These are phyloP conservation scores for Leptonema lineaticorne DNA, from an alignment of 1,140 invertebrate genomes.

Conservation along the genomic window DNA sequence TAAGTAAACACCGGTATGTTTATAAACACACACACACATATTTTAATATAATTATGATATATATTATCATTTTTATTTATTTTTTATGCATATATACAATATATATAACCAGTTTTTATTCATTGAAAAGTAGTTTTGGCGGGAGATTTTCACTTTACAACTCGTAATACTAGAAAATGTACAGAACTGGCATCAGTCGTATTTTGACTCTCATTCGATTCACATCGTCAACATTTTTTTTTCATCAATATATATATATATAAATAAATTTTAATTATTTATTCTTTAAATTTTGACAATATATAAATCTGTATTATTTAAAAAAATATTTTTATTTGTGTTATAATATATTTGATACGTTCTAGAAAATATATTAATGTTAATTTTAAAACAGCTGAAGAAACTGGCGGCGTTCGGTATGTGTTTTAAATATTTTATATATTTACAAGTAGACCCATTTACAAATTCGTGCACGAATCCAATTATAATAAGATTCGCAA, in stretches of 20 bases:
- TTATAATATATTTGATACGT: background rate
- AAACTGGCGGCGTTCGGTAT: slow-evolving; percentile 37
- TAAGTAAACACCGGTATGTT: too few species aligned
- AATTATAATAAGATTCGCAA: too few species aligned
- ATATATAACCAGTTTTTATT: too few species aligned
- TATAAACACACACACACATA: too few species aligned
- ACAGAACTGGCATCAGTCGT: background rate
- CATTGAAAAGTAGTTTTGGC: slow-evolving; percentile 3
- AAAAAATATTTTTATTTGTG: background rate
- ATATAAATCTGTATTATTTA: background rate
- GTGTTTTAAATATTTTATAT: background rate
- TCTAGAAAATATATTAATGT: slow-evolving; percentile 6
- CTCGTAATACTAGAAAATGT: background rate
- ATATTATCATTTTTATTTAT: too few species aligned
- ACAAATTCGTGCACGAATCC: too few species aligned
- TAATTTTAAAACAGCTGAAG: slow-evolving; percentile 35
- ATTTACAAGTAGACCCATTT: too few species aligned
- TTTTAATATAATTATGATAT: too few species aligned
- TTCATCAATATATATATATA: background rate
- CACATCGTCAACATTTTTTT: background rate
- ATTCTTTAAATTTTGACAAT: background rate
- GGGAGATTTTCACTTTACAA: slow-evolving; percentile 1
- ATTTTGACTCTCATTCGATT: background rate
- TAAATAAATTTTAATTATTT: background rate
- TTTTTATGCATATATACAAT: too few species aligned